Conservation (phyloP, 1,140 invertebrate genomes). For the Drosophila tropicalis region DNA sequence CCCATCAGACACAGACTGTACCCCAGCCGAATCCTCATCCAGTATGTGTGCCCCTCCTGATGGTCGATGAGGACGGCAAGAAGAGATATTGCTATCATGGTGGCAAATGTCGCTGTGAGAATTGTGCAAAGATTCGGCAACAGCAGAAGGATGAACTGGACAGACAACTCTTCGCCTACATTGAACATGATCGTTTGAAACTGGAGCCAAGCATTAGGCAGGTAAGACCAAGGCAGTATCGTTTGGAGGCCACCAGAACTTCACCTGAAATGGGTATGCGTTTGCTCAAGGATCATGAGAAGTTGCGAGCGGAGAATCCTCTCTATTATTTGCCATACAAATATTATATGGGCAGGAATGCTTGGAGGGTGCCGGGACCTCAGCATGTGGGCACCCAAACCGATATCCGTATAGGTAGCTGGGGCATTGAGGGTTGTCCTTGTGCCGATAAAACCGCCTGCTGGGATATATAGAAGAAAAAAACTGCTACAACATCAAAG, state of each 20-base stretch:
- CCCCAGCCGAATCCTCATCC: constrained; percentile 30
- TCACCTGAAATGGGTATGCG: constrained; percentile 38
- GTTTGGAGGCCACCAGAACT: constrained; percentile 27
- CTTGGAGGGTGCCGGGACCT: constrained; percentile 28
- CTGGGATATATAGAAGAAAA: constrained; percentile 42
- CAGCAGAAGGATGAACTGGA: constrained; percentile 41
- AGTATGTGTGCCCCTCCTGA: constrained; percentile 46
- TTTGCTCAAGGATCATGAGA: constrained; percentile 52
- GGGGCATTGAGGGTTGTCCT: constrained; percentile 67
- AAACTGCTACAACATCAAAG: background rate
- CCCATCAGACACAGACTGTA: constrained; percentile 47
- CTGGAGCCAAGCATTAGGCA: constrained; percentile 47
- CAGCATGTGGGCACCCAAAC: constrained; percentile 57
- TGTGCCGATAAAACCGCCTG: constrained; percentile 52
- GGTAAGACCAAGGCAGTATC: constrained; percentile 52
- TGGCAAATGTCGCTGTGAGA: constrained; percentile 59
- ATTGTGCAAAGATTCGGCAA: constrained; percentile 34
- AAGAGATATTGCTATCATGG: constrained; percentile 67
- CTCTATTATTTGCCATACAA: constrained; percentile 54
- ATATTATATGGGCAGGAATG: constrained; percentile 30
- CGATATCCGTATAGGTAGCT: constrained; percentile 51
- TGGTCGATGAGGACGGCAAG: constrained; percentile 61
- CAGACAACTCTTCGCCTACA: constrained; percentile 40
- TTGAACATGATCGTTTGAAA: constrained; percentile 30
- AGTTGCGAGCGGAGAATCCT: constrained; percentile 34